A percentile compares a stretch with the other conserved stretches of the same genome.
These are phyloP conservation scores for Hipposideros armiger DNA, from an alignment of 2,113 vertebrate genomes.

Conservation along the genomic window DNA sequence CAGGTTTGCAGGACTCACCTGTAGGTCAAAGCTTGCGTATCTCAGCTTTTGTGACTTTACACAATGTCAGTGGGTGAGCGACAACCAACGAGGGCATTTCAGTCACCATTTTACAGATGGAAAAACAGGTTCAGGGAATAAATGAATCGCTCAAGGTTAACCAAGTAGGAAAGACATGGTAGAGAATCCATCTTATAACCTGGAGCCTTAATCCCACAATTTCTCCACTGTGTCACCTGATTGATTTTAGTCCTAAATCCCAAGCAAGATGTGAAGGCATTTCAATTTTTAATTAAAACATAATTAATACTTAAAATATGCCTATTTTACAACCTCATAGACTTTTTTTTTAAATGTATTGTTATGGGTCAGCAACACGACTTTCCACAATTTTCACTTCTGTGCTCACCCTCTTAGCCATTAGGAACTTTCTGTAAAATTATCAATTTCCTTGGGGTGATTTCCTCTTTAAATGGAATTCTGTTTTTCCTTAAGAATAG, in stretches of 20 bases:
- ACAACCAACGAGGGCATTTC: background rate
- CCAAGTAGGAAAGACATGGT: background rate
- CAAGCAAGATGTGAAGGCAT: background rate
- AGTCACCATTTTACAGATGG: background rate
- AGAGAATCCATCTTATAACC: background rate
- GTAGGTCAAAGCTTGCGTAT: too few species aligned
- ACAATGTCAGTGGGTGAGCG: background rate
- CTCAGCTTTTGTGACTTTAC: background rate
- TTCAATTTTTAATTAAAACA: background rate
- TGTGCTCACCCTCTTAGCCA: background rate
- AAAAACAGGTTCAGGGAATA: background rate
- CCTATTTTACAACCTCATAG: background rate
- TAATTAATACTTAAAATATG: background rate
- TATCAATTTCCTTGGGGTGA: background rate
- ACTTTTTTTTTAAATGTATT: background rate
- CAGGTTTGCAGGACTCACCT: background rate
- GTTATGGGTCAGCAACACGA: constrained; percentile 12
- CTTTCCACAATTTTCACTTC: constrained; percentile 16
- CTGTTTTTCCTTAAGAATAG: background rate
- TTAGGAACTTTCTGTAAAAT: constrained; percentile 30
- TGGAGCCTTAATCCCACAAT: background rate
- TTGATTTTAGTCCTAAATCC: background rate
- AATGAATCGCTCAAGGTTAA: background rate
- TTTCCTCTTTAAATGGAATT: constrained; percentile 28
- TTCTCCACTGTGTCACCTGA: too few species aligned